Percentiles rank a stretch among this genome's conserved stretches.
Conservation (phyloP, 1,140 invertebrate species). For the Aphaenogaster rudis region DNA sequence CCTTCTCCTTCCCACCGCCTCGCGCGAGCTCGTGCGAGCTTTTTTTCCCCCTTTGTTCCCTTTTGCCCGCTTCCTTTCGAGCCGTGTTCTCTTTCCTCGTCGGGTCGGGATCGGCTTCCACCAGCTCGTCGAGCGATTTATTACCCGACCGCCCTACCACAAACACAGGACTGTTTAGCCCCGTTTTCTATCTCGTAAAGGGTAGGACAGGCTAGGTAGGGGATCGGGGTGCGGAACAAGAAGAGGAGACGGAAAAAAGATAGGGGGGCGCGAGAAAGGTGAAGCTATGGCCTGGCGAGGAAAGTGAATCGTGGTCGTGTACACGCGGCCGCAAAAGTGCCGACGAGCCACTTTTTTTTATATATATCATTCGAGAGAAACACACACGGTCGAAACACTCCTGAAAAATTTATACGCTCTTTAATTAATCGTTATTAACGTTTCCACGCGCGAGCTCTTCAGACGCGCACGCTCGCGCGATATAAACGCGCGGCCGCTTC, state of each 20-base stretch:
- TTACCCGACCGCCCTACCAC: constrained; percentile 74
- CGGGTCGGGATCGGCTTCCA: constrained; percentile 69
- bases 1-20: constrained; percentile 13
- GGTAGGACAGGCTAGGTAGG: constrained; percentile 23
- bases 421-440: constrained; percentile 61
- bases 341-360: constrained; percentile 19
- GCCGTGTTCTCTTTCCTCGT: constrained; percentile 48
- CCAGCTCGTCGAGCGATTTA: constrained; percentile 75
- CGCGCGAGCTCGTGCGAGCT: constrained; percentile 40
- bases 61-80: constrained; percentile 24
- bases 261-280: constrained; percentile 62
- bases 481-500: background rate
- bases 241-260: constrained; percentile 22
- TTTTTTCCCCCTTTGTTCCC: constrained; percentile 22
- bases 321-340: constrained; percentile 52
- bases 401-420: constrained; percentile 46
- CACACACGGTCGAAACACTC: background rate
- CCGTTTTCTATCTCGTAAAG: constrained; percentile 74
- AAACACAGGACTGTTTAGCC: constrained; percentile 72
- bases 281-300: constrained; percentile 20
- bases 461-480: background rate
- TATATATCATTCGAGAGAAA: background rate
- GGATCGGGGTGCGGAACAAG: constrained; percentile 3
- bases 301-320: constrained; percentile 53
- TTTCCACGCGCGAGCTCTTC: constrained; percentile 29